Percentiles rank a stretch among this genome's conserved stretches.
Conservation (phyloP, 2,797 vertebrate species). For the Carapus acus region DNA sequence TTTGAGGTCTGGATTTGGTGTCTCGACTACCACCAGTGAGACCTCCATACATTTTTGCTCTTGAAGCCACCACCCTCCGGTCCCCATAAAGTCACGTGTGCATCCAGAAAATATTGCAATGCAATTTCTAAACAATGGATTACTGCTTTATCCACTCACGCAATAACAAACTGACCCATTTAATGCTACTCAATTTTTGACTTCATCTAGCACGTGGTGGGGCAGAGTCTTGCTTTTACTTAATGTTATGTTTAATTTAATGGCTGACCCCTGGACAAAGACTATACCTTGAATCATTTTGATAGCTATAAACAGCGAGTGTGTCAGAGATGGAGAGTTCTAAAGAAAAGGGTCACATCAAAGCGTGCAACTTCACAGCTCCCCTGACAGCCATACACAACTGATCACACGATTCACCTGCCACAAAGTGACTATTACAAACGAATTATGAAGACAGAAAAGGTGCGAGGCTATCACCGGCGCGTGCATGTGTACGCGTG, state of each 20-base stretch:
- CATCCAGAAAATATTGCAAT: too few species aligned
- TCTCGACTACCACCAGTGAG: too few species aligned
- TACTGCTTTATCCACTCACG: too few species aligned
- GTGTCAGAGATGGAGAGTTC: conserved; percentile 29
- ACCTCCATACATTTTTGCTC: too few species aligned
- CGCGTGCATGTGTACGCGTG: conserved; percentile 36
- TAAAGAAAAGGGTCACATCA: conserved; percentile 16
- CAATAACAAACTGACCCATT: too few species aligned
- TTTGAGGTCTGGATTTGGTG: too few species aligned
- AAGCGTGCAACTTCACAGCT: conserved; percentile 36
- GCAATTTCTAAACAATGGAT: too few species aligned
- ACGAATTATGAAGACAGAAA: conserved; percentile 54
- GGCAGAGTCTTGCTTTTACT: neutral
- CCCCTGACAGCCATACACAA: conserved; percentile 36
- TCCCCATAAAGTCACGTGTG: too few species aligned
- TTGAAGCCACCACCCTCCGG: too few species aligned
- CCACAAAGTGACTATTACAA: conserved; percentile 37
- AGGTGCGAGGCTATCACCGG: conserved; percentile 35
- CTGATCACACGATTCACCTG: conserved; percentile 29
- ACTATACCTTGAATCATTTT: conserved; percentile 30
- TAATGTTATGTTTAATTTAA: conserved; percentile 1
- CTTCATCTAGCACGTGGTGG: neutral
- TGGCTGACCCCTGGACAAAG: conserved; percentile 12
- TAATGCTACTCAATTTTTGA: too few species aligned
- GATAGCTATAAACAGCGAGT: conserved; percentile 24